Percentiles rank a stretch among this genome's conserved stretches.
Conservation (phyloP, 2,888 invertebrate genomes). For the Seira ritae region DNA sequence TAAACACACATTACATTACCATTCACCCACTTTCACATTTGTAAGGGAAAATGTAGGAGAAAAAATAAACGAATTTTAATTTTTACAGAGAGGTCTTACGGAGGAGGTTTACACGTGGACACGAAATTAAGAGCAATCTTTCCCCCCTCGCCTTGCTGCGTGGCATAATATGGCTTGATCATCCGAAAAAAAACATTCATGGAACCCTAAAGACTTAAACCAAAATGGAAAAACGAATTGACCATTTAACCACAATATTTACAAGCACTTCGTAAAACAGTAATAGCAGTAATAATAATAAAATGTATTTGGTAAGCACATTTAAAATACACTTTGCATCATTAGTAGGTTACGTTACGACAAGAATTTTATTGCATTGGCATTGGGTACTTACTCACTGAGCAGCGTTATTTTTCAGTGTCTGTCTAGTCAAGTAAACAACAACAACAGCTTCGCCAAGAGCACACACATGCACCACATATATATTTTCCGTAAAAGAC, state of each 20-base stretch:
- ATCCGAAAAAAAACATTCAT: not conserved
- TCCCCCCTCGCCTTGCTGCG: no score
- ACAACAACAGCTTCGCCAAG: not conserved
- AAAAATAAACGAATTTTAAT: not conserved
- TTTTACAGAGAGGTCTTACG: no score
- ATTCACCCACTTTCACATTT: no score
- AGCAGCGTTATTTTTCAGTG: not conserved
- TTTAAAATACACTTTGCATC: slow-evolving; percentile 6
- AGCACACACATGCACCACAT: not conserved
- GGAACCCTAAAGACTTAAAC: slow-evolving; percentile 45
- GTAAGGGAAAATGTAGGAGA: not conserved
- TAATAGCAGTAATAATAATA: slow-evolving; percentile 14
- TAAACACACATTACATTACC: no score
- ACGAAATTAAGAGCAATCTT: no score
- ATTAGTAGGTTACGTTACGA: slow-evolving; percentile 14
- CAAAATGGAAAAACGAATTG: slow-evolving; percentile 32
- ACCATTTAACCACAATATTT: slow-evolving; percentile 36
- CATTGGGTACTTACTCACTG: not conserved
- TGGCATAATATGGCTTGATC: no score
- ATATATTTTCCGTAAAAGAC: slow-evolving; percentile 15
- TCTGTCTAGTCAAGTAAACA: not conserved
- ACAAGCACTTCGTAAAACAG: slow-evolving; percentile 8
- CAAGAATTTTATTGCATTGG: not conserved
- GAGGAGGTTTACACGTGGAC: no score
- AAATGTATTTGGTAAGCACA: not conserved